Evolutionary conservation across 2,113 vertebrate genomes (phyloP), one percentile per base, ranked within the genome.

Genomic region (Probosciger aterrimus): DNA sequence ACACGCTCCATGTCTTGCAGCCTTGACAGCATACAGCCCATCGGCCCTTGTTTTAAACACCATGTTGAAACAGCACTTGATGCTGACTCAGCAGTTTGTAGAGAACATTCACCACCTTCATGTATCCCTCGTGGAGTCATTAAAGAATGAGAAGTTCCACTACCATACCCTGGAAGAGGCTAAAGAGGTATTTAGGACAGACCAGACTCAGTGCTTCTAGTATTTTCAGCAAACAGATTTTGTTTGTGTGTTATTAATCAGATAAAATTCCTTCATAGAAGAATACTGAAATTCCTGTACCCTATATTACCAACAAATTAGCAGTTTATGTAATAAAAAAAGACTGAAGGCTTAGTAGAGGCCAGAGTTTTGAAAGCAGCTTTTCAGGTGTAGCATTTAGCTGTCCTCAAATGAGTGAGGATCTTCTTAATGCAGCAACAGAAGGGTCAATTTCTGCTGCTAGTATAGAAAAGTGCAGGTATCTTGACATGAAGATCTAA

Each of bases 91-190:
- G 68, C 97, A 94, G 50, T 99, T 98, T 69, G 88, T 98, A 0
- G 86, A 99, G 57, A 96, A 97, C 69, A 93, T 93, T 82, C 98
- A 96, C 7, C 97, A 94, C 18, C 98, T 99, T 50, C 98, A 99
- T 75, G 10, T 49, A 3, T 96, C 98, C 23, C 87, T 98, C 0
- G 86, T 99, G 84, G 96, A 84, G 73, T 98, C 98, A 2, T 80
- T 99, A 24, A 99, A 98, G 9, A 83, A 64, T 0, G 98, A 99
- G 19, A 49, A 95, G 18, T 99, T 99, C 97, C 98, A 96, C 91
- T 99, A 99, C 97, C 99, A 98, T 23, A 99, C 97, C 3, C 97
- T 99, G 96, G 98, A 99, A 89, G 98, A 99, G 47, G 96, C 98
- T 53, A 98, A 98, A 67, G 97, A 99, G 98, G 99, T 99, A 97